A percentile compares a stretch with the other conserved stretches of the same genome.
Conservation (phyloP, 92 coral and sea anemone species). For the Virgularia gustaviana region DNA sequence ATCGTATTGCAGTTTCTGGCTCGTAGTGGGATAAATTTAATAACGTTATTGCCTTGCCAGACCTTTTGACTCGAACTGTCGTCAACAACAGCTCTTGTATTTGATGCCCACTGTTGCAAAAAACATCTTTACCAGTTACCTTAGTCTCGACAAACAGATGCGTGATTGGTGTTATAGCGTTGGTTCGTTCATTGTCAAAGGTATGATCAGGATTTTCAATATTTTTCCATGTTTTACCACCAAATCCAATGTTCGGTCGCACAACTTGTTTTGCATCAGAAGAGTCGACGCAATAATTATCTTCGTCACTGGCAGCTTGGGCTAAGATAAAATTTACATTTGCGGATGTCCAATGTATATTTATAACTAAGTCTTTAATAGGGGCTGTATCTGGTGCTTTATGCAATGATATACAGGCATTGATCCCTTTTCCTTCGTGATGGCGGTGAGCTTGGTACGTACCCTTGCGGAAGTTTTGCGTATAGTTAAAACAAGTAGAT, state of each 20-base stretch:
- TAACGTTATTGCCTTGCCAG: constrained; percentile 38
- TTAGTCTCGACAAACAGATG: constrained; percentile 47
- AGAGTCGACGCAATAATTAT: constrained; percentile 40
- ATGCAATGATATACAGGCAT: constrained; percentile 50
- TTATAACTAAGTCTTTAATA: constrained; percentile 21
- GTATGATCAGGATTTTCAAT: constrained; percentile 55
- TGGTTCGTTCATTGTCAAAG: constrained; percentile 47
- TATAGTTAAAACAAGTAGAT: constrained; percentile 54
- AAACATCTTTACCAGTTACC: constrained; percentile 26
- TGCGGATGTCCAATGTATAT: background rate
- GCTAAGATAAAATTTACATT: constrained; percentile 37
- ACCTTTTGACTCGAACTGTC: constrained; percentile 36
- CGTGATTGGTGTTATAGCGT: constrained; percentile 52
- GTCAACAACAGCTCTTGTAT: constrained; percentile 39
- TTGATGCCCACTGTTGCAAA: constrained; percentile 17
- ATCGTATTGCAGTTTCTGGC: constrained; percentile 45
- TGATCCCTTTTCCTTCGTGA: constrained; percentile 43
- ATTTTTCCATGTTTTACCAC: constrained; percentile 40
- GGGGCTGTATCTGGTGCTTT: constrained; percentile 44
- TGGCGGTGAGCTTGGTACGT: constrained; percentile 52
- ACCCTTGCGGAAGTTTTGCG: constrained; percentile 42
- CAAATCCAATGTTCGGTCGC: constrained; percentile 42
- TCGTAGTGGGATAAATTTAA: constrained; percentile 42
- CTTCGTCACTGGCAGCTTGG: constrained; percentile 17
- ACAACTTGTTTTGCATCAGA: constrained; percentile 51